These are phyloP conservation scores for Phaedon cochleariae DNA, from an alignment of 2,888 invertebrate species.

Conservation along the genomic window DNA sequence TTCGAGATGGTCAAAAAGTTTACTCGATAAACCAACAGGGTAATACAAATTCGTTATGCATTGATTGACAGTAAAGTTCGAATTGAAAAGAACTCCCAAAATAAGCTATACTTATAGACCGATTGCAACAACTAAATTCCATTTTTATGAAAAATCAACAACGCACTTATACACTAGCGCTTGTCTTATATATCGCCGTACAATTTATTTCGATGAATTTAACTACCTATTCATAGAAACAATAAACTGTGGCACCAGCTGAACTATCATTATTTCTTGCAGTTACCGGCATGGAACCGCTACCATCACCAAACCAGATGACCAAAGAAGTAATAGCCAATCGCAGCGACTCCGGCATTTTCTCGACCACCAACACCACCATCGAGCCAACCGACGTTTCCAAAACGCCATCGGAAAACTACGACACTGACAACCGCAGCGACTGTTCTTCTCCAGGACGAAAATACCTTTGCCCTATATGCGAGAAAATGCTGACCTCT, in stretches of 20 bases:
- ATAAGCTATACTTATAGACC: no score
- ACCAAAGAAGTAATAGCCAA: slow-evolving; percentile 43
- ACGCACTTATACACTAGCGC: no score
- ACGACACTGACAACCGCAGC: slow-evolving; percentile 68
- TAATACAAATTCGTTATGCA: no score
- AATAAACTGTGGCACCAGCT: neutral
- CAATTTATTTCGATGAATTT: no score
- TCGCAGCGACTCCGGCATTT: slow-evolving; percentile 59
- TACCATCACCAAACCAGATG: slow-evolving; percentile 47
- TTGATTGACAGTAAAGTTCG: no score
- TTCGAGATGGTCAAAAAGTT: neutral
- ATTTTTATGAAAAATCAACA: no score
- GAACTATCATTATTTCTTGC: slow-evolving; percentile 43
- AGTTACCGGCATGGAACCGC: slow-evolving; percentile 59
- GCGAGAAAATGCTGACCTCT: slow-evolving; percentile 68
- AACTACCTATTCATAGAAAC: neutral
- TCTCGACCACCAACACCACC: slow-evolving; percentile 54
- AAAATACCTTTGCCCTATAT: slow-evolving; percentile 71
- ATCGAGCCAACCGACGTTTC: slow-evolving; percentile 42
- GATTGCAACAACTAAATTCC: no score
- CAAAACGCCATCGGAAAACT: slow-evolving; percentile 49
- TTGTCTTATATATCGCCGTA: no score
- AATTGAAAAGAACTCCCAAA: no score
- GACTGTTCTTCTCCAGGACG: slow-evolving; percentile 64
- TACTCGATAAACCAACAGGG: neutral